Conservation (phyloP, 2,797 vertebrate genomes). For the Phalanger gymnotis region DNA sequence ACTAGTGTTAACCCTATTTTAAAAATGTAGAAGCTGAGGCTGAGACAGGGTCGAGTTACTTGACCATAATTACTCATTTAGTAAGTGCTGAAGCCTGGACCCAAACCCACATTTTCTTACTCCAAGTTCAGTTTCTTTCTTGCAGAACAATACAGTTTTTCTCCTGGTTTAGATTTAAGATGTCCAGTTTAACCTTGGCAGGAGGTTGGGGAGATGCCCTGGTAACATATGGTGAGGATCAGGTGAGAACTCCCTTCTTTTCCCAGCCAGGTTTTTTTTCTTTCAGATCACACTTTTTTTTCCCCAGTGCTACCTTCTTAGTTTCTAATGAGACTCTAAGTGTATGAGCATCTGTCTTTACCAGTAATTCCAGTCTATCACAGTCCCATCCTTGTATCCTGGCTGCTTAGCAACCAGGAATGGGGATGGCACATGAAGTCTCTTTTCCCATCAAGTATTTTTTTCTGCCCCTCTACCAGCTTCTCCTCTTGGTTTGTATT, state of each 20-base stretch:
- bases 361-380: slow-evolving; percentile 60
- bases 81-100: neutral
- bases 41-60: neutral
- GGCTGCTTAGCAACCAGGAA: slow-evolving; percentile 82
- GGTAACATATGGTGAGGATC: neutral
- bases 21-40: neutral
- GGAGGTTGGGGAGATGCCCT: neutral
- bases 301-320: slow-evolving; percentile 29
- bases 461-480: slow-evolving; percentile 57
- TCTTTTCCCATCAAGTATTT: slow-evolving; percentile 71
- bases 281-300: slow-evolving; percentile 33
- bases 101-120: neutral
- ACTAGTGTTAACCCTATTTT: neutral
- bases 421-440: slow-evolving; percentile 69
- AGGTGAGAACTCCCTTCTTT: neutral
- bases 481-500: slow-evolving; percentile 67
- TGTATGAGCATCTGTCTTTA: slow-evolving; percentile 77
- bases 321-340: slow-evolving; percentile 59
- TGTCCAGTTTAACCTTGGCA: accelerated
- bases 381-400: slow-evolving; percentile 73
- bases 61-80: neutral
- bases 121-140: neutral
- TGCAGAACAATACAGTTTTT: neutral
- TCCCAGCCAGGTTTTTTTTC: slow-evolving; percentile 13
- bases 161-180: neutral